Evolutionary conservation across 1,140 invertebrate species (phyloP), one percentile per base, ranked within the genome.

Genomic region (Marisa cornuarietis): DNA sequence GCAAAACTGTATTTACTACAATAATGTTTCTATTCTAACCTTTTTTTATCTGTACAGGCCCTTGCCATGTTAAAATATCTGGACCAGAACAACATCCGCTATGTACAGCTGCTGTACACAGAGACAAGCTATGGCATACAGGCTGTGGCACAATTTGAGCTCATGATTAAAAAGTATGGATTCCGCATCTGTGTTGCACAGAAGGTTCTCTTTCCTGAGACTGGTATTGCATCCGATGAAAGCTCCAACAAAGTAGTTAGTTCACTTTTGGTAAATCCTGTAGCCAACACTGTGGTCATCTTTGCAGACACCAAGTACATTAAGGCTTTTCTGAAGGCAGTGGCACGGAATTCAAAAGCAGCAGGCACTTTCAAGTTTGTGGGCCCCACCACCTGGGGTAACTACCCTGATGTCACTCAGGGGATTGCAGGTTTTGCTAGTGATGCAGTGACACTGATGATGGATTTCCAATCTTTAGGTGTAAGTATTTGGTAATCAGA

Each of bases 21-120:
- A 63, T 18, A 63, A n/a, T 63, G 62, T 63, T 63, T 18, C 62
- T 63, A 63, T 63, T 68, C 13, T 68, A 22, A n/a, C n/a, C n/a
- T 62, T n/a, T 7, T 77, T 18, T 52, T 7, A 31, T 42, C 24
- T 22, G n/a, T n/a, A 6, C 76, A 77, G 76, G 81, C 78, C 14
- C 93, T 94, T 84, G 94, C 94, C 52, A 94, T 96, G 84, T 92
- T 89, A 0, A 81, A 79, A 14, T 87, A 89, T 66, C 80, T 90
- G 14, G 71, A 85, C 58, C 69, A 83, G 62, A 83, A 79, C 79
- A 80, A 89, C 73, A 85, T 90, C n/a, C 71, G 85, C 26, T 89
- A 90, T 79, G 86, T 90, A 10, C 89, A 90, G 80, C 63, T 77
- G 24, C 81, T 89, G 1, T 84, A 85, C 73, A 82, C 87, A 18